Conservation (phyloP, 2,113 vertebrate genomes). For the Danionella cerebrum region DNA sequence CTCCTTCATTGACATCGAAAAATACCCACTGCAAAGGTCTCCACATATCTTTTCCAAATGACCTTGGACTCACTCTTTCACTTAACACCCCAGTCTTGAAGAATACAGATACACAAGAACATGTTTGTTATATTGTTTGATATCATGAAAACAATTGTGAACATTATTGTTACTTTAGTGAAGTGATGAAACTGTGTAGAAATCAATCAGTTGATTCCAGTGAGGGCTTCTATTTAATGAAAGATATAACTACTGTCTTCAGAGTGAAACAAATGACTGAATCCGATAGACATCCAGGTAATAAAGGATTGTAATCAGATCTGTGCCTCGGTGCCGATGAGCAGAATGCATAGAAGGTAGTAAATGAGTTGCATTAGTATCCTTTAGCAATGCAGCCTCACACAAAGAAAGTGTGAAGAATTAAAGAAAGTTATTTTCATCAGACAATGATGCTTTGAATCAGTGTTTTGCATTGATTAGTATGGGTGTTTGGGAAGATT, state of each 20-base stretch:
- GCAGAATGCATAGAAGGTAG: not conserved
- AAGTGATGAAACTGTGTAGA: conserved; percentile 1
- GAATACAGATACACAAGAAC: too few species aligned
- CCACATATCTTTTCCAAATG: not conserved
- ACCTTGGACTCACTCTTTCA: not conserved
- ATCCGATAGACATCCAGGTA: not conserved
- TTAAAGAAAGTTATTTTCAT: too few species aligned
- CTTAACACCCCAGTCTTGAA: not conserved
- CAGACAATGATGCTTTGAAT: not conserved
- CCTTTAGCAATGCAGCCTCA: too few species aligned
- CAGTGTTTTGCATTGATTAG: not conserved
- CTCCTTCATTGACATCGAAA: conserved; percentile 3
- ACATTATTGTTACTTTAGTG: not conserved
- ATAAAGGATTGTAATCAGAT: conserved; percentile 10
- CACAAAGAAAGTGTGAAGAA: too few species aligned
- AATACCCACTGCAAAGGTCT: not conserved
- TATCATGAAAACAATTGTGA: too few species aligned
- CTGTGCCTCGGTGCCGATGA: not conserved
- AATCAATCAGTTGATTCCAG: conserved; percentile 15
- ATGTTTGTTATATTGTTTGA: not conserved
- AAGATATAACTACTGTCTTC: conserved; percentile 15
- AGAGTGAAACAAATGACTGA: conserved; percentile 12
- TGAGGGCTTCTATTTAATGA: not conserved
- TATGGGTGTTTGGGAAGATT: not conserved
- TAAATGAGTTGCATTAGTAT: too few species aligned